Conservation (phyloP, 2,888 invertebrate genomes). For the Chloroclystis v-ata region DNA sequence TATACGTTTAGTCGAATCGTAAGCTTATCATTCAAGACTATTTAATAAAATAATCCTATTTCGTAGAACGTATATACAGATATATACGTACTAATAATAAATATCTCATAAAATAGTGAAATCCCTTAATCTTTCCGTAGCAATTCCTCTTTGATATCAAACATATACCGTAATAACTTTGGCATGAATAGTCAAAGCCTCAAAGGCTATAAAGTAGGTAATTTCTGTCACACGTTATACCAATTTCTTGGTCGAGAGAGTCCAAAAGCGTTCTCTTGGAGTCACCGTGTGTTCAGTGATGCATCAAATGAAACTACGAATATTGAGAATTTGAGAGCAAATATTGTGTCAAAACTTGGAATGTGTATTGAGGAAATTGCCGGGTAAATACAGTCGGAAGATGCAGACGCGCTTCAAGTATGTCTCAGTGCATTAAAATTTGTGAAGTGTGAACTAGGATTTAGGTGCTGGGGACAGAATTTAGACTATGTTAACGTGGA, state of each 20-base stretch:
- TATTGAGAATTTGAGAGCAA: conserved; percentile 6
- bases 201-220: conserved; percentile 23
- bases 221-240: conserved; percentile 28
- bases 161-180: conserved; percentile 8
- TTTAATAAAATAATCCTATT: too few species aligned
- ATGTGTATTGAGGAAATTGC: conserved; percentile 5
- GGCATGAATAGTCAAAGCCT: conserved; percentile 25
- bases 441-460: too few species aligned
- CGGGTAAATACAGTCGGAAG: conserved; percentile 6
- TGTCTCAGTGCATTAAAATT: too few species aligned
- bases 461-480: too few species aligned
- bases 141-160: conserved; percentile 2
- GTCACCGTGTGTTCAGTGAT: conserved; percentile 32
- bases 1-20: too few species aligned
- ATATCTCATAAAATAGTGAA: too few species aligned
- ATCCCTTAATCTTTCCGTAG: not conserved
- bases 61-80: too few species aligned
- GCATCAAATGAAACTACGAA: conserved; percentile 45
- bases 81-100: too few species aligned
- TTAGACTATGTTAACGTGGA: too few species aligned
- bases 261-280: conserved; percentile 32
- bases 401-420: not conserved
- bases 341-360: conserved; percentile 18
- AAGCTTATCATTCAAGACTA: too few species aligned
- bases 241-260: conserved; percentile 45